Evolutionary conservation across 2,888 invertebrate genomes (phyloP).

Genomic region (Taphrorychus bicolor): DNA sequence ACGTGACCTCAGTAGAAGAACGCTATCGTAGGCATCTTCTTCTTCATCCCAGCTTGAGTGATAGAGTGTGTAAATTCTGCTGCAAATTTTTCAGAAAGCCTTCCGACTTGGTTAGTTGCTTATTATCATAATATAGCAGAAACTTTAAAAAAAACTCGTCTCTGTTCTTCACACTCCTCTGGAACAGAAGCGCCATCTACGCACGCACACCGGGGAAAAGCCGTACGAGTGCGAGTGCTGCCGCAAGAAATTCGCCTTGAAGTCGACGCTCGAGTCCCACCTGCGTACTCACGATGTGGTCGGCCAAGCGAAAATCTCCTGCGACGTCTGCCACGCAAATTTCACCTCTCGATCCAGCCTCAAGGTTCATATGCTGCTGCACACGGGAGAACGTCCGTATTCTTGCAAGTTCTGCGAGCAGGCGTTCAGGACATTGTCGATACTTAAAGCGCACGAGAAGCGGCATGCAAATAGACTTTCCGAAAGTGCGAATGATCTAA

Average conservation of each 20-base stretch:
- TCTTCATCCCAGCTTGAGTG: slow-evolving; percentile 3
- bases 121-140: neutral
- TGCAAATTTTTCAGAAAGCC: slow-evolving; percentile 72
- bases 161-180: neutral
- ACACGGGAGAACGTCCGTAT: slow-evolving; percentile 61
- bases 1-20: slow-evolving; percentile 8
- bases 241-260: slow-evolving; percentile 67
- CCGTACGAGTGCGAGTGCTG: slow-evolving; percentile 68
- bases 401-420: slow-evolving; percentile 65
- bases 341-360: slow-evolving; percentile 72
- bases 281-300: slow-evolving; percentile 62
- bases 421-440: slow-evolving; percentile 71
- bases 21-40: slow-evolving; percentile 20
- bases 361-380: slow-evolving; percentile 72
- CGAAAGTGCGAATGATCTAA: neutral
- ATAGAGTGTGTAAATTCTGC: slow-evolving; percentile 65
- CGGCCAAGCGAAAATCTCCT: slow-evolving; percentile 62
- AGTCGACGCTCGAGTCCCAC: slow-evolving; percentile 71
- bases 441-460: slow-evolving; percentile 68
- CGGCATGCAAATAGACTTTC: slow-evolving; percentile 58
- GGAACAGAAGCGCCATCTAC: slow-evolving; percentile 64
- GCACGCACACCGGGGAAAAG: slow-evolving; percentile 73
- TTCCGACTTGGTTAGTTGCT: slow-evolving; percentile 64
- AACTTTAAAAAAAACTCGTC: neutral
- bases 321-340: slow-evolving; percentile 67